A percentile compares a stretch with the other conserved stretches of the same genome.
Conservation (phyloP, 2,113 vertebrate genomes). For the Nibea albiflora region DNA sequence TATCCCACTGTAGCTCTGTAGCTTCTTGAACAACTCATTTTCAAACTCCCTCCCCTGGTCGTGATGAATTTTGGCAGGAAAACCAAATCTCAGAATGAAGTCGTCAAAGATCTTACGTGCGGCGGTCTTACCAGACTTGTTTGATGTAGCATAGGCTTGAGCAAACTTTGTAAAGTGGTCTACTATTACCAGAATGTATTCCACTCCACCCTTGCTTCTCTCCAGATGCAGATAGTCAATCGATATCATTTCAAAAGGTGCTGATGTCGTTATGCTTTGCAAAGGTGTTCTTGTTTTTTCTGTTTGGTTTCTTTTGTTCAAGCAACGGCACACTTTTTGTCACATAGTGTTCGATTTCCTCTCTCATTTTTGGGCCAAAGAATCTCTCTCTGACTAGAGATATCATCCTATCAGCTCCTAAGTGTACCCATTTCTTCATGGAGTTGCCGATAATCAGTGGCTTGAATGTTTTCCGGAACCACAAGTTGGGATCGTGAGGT, state of each 20-base stretch:
- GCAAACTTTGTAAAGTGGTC: too few relatives aligned
- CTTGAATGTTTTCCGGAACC: constrained; percentile 18
- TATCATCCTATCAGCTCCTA: constrained; percentile 15
- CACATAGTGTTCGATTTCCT: constrained; percentile 33
- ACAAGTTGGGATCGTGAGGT: constrained; percentile 1
- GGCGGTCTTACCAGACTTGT: too few relatives aligned
- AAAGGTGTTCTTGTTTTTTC: constrained; percentile 5
- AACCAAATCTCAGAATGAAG: neutral
- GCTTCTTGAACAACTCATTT: constrained; percentile 22
- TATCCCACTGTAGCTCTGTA: neutral
- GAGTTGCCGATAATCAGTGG: constrained; percentile 14
- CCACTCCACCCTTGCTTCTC: too few relatives aligned
- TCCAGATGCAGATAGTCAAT: too few relatives aligned
- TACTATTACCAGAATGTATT: too few relatives aligned
- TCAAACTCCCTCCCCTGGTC: constrained; percentile 25
- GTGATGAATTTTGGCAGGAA: constrained; percentile 19
- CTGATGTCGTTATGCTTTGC: constrained; percentile 1
- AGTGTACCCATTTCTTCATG: constrained; percentile 37
- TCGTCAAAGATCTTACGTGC: too few relatives aligned
- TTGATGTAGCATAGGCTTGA: too few relatives aligned
- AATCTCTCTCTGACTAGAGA: constrained; percentile 17
- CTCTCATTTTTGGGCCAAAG: constrained; percentile 41
- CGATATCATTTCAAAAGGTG: constrained; percentile 44
- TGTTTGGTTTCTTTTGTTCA: constrained; percentile 36
- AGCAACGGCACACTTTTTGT: constrained; percentile 21